phyloP scores from a whole-genome alignment of 2,888 invertebrate species.

The Aromia moschata region DNA sequence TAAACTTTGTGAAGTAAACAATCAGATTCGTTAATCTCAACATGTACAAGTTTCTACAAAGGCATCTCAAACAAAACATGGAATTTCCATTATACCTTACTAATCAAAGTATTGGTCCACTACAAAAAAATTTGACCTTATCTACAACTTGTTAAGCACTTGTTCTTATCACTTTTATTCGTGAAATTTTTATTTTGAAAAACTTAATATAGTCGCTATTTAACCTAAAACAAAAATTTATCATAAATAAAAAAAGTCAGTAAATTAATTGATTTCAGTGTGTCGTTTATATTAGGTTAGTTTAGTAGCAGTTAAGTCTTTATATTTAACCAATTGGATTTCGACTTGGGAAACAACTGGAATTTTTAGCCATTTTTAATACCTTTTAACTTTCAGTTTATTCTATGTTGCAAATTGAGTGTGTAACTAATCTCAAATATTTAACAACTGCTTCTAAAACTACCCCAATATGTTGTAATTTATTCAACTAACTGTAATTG shows the following conservation, averaged over 20 bases:
- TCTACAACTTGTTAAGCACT: slow-evolving; percentile 48
- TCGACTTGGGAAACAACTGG: no score
- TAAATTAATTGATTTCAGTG: no score
- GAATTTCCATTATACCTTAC: slow-evolving; percentile 30
- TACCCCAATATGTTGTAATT: no score
- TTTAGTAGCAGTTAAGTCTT: no score
- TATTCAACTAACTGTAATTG: no score
- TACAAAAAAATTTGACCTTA: slow-evolving; percentile 55
- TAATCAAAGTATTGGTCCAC: slow-evolving; percentile 52
- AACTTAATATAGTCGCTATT: slow-evolving; percentile 13
- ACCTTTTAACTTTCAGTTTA: no score
- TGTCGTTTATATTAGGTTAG: no score
- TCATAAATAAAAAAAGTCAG: slow-evolving; percentile 9
- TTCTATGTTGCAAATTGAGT: no score
- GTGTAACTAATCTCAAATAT: no score
- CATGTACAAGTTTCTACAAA: slow-evolving; percentile 30
- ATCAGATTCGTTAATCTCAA: slow-evolving; percentile 15
- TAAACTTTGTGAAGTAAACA: slow-evolving; percentile 28
- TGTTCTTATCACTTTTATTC: slow-evolving; percentile 43
- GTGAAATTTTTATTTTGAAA: slow-evolving; percentile 17
- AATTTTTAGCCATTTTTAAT: no score
- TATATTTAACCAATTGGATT: no score
- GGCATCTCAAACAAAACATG: slow-evolving; percentile 28
- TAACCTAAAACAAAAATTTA: slow-evolving; percentile 15
- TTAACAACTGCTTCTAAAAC: no score